Base-by-base conservation (phyloP, 2,797 vertebrate genomes). In the Myotis vivesi region DNA sequence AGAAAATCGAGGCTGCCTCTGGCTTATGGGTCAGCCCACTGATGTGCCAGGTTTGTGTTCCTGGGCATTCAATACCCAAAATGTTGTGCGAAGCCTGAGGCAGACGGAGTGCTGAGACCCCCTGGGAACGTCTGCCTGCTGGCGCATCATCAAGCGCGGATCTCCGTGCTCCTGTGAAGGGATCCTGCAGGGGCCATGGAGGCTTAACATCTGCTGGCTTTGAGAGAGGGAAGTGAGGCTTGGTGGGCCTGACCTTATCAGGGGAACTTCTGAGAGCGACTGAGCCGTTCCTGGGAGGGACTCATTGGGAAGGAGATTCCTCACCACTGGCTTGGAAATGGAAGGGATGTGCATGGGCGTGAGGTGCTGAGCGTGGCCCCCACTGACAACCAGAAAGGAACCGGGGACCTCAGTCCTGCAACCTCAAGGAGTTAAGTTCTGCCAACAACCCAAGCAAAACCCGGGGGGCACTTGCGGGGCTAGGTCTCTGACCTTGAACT, bases 101-200 rank as follows among this genome's bases (percentile, higher is more conserved):
- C 16, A 38, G 7, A 38, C 13, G 46, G 77, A 71, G 64, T 57
- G 44, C 84, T 69, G 36, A 49, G 22, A 57, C 3, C 51, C 12
- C 2, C 44, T 1, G 1, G 30, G 36, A 7, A 64, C n/a, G 62
- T 72, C 49, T 73, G 19, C 19, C 23, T 62, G 9, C 11, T 79
- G 0, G 0, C 3, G 8, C 36, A 3, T 0, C 49, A 6, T 36
- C 53, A n/a, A 41, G n/a, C 5, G 9, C 3, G 2, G 20, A 28
- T 44, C 30, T 22, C 10, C n/a, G 51, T 28, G 1, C 11, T 72
- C 12, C 38, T 15, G 23, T 20, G 3, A 62, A 83, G 23, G 36
- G 9, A 41, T 33, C 55, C 57, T n/a, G 25, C 20, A 81, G 33
- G 57, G 19, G 3, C 33, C 10, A 9, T 30, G 38, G 23, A 64